A percentile compares a stretch with the other conserved stretches of the same genome.
Evolutionary conservation across 2,888 invertebrate species (phyloP).

Genomic region (Polydesmus complanatus): DNA sequence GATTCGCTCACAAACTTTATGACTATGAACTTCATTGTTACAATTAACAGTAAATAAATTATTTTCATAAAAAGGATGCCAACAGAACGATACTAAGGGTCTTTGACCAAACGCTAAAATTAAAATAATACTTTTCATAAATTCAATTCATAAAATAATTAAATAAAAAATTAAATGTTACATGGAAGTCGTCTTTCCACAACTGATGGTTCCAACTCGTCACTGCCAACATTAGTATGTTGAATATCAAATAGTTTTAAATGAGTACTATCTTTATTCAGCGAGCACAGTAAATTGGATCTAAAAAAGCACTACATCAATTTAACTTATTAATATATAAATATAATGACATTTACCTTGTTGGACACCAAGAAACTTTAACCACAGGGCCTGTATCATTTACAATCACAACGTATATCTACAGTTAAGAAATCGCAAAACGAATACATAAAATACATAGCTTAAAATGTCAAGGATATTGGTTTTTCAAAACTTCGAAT

Average conservation of each 20-base stretch:
- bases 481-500: slow-evolving; percentile 72
- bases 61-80: slow-evolving; percentile 74
- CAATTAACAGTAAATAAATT: slow-evolving; percentile 41
- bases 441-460: background rate
- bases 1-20: slow-evolving; percentile 64
- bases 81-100: slow-evolving; percentile 58
- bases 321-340: background rate
- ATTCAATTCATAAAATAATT: background rate
- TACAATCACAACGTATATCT: slow-evolving; percentile 43
- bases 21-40: slow-evolving; percentile 51
- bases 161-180: slow-evolving; percentile 5
- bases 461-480: slow-evolving; percentile 30
- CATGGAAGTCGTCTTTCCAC: slow-evolving; percentile 46
- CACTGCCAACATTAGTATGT: slow-evolving; percentile 45
- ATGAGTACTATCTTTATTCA: slow-evolving; percentile 61
- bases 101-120: slow-evolving; percentile 24
- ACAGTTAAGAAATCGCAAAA: background rate
- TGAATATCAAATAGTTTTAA: slow-evolving; percentile 77
- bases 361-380: slow-evolving; percentile 78
- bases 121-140: background rate
- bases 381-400: slow-evolving; percentile 48
- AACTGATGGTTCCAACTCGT: slow-evolving; percentile 61
- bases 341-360: slow-evolving; percentile 41
- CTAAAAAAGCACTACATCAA: slow-evolving; percentile 29
- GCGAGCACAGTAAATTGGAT: slow-evolving; percentile 59